Conservation (phyloP, 2,113 vertebrate species). For the Sitta europaea region DNA sequence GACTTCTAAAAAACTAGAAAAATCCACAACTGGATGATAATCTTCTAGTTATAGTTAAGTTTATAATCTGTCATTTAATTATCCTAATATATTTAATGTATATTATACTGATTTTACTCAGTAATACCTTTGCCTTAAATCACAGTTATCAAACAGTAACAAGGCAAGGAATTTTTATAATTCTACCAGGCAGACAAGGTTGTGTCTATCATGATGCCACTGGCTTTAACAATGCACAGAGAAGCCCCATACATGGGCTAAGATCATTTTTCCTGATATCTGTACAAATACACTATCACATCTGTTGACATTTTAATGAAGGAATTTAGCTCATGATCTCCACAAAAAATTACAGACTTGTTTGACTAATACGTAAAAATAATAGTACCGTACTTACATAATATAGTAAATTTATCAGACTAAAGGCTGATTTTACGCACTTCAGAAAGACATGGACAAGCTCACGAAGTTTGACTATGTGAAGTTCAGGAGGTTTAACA, state of each 20-base stretch:
- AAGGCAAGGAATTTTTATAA: background rate
- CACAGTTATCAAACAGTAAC: background rate
- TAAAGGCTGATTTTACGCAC: background rate
- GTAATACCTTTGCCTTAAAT: background rate
- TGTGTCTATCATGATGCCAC: background rate
- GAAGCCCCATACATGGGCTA: background rate
- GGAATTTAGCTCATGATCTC: background rate
- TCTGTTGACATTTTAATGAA: background rate
- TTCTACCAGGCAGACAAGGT: background rate
- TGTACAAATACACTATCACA: background rate
- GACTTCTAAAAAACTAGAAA: background rate
- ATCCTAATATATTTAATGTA: background rate
- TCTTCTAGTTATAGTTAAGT: background rate
- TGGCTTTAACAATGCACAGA: background rate
- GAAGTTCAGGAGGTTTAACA: background rate
- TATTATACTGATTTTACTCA: background rate
- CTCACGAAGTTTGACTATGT: background rate
- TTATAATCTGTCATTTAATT: background rate
- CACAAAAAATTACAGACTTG: background rate
- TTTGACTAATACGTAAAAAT: background rate
- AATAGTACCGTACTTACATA: background rate
- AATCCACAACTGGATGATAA: background rate
- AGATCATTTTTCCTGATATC: background rate
- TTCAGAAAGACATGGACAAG: background rate
- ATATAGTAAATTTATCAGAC: background rate